Evolutionary conservation across 2,113 vertebrate genomes (phyloP), one percentile per base, ranked within the genome.

Genomic region (Hippolais icterina): DNA sequence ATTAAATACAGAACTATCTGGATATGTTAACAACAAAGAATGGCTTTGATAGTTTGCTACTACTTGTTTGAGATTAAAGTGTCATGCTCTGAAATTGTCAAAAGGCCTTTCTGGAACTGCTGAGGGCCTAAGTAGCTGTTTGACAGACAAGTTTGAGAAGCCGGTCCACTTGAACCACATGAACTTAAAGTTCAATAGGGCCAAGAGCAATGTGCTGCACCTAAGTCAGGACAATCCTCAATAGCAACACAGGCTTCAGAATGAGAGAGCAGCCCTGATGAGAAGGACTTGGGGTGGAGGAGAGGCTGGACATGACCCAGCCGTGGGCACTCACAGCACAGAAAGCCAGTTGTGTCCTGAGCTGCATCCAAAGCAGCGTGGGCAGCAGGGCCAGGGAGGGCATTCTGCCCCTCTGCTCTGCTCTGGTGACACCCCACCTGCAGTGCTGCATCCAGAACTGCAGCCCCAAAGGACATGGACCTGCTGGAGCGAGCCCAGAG

Each of bases 291-390:
- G 28, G 12, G 25, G 2, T 11, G 6, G 18, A 57, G 23, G 18
- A 50, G 37, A 25, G 33, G 39, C 33, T 44, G 37, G 23, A 11
- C 13, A 25, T 5, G 4, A 47, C 5, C 5, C 22, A 42, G 19
- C 9, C 25, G 19, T 14, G 50, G 2, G 18, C 5, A 5, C 6
- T 57, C 44, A 21, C 25, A 37, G 50, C 9, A 12, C n/a, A 56
- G 75, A 49, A 5, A 63, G 20, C 7, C 42, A 57, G 0, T 1
- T 7, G 6, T 44, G 6, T 17, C 35, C 27, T 63, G 18, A 49
- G 9, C 27, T 37, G 5, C 1, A 50, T 15, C 27, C 59, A 84
- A 7, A 78, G 16, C 13, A 57, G 33, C 0, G 0, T 56, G 64
- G 31, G 1, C 49, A 70, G 31, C 31, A 44, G 31, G 19, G 6